Evolutionary conservation across 2,113 vertebrate species (phyloP).

Genomic region (Hemiprocne comata): DNA sequence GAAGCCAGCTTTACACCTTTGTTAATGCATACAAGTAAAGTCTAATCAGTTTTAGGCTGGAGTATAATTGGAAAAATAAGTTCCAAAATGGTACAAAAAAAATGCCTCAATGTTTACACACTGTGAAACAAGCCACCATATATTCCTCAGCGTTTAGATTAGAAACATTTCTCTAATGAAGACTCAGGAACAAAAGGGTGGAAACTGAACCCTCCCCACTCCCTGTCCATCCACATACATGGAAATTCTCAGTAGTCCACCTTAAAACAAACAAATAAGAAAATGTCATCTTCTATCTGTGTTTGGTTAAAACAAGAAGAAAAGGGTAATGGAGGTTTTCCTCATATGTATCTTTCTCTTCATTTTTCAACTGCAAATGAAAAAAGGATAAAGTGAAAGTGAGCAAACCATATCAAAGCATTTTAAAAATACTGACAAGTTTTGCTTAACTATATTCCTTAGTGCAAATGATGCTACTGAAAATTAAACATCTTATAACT

Average conservation of each 20-base stretch:
- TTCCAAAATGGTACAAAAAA: not conserved
- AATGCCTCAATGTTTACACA: not conserved
- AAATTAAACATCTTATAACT: not conserved
- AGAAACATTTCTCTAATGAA: not conserved
- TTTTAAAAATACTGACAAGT: slow-evolving; percentile 13
- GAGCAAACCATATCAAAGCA: slow-evolving; percentile 29
- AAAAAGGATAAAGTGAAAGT: slow-evolving; percentile 51
- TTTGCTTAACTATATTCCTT: not conserved
- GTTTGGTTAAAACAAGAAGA: slow-evolving; percentile 87
- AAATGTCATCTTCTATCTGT: slow-evolving; percentile 63
- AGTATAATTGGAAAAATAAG: not conserved
- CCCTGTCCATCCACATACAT: not conserved
- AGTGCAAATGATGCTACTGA: not conserved
- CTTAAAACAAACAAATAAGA: not conserved
- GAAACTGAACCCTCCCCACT: not conserved
- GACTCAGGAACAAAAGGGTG: not conserved
- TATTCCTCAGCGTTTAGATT: not conserved
- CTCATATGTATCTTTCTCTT: slow-evolving; percentile 87
- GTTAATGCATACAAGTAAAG: not conserved
- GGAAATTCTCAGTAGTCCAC: not conserved
- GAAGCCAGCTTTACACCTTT: not conserved
- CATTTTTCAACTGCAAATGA: slow-evolving; percentile 89
- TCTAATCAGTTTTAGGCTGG: not conserved
- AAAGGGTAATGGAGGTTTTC: slow-evolving; percentile 95
- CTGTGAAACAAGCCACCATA: not conserved